Evolutionary conservation across 2,113 vertebrate genomes (phyloP).

Genomic region (Oreochromis niloticus): DNA sequence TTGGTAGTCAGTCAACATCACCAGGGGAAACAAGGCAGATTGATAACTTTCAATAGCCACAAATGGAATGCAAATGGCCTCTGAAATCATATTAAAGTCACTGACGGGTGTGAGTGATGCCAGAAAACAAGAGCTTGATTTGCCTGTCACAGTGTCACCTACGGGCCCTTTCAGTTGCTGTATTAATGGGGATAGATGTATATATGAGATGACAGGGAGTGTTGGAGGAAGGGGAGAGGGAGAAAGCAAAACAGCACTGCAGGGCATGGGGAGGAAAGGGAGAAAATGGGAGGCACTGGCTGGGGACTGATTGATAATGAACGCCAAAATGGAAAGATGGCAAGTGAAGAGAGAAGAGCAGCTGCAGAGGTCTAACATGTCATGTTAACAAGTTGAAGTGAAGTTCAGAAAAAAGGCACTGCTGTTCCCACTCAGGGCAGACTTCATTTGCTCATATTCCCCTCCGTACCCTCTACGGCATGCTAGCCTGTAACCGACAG

Average conservation of each 20-base stretch:
- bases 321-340: background rate
- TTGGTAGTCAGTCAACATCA: slow-evolving; percentile 11
- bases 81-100: slow-evolving; percentile 44
- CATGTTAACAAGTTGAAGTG: slow-evolving; percentile 38
- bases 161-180: slow-evolving; percentile 11
- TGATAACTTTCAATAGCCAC: slow-evolving; percentile 37
- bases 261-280: background rate
- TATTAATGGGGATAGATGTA: slow-evolving; percentile 3
- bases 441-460: slow-evolving; percentile 50
- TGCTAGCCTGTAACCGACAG: slow-evolving; percentile 28
- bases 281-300: background rate
- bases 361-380: slow-evolving; percentile 28
- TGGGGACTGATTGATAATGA: slow-evolving; percentile 32
- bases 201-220: slow-evolving; percentile 4
- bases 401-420: background rate
- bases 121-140: slow-evolving; percentile 24
- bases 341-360: background rate
- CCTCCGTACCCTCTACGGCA: slow-evolving; percentile 18
- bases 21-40: slow-evolving; percentile 24
- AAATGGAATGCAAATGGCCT: slow-evolving; percentile 55
- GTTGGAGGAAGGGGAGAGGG: background rate
- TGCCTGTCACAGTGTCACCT: slow-evolving; percentile 37
- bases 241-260: background rate
- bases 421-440: slow-evolving; percentile 27
- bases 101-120: slow-evolving; percentile 48